A percentile compares a stretch with the other conserved stretches of the same genome.
phyloP scores from a whole-genome alignment of 2,113 vertebrate species.

The Scomber japonicus region DNA sequence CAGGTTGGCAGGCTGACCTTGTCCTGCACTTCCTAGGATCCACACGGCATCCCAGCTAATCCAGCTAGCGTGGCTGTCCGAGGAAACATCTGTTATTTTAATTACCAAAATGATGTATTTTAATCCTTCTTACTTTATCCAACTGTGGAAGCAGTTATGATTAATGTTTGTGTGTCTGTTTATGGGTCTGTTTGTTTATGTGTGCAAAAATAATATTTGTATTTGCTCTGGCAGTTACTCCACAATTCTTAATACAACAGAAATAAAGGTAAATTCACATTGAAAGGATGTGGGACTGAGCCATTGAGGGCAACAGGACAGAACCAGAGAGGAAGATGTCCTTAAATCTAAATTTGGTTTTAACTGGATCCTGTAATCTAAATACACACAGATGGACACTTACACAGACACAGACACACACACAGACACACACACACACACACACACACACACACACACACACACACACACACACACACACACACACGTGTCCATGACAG shows the following conservation, averaged over 20 bases:
- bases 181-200: constrained; percentile 2
- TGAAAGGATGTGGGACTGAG: constrained; percentile 1
- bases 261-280: neutral
- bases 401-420: constrained; percentile 1
- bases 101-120: constrained; percentile 77
- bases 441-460: neutral
- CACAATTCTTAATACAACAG: neutral
- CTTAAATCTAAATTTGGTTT: constrained; percentile 44
- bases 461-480: neutral
- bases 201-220: neutral
- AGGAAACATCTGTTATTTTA: constrained; percentile 76
- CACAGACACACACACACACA: neutral
- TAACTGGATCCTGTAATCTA: constrained; percentile 44
- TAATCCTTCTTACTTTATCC: constrained; percentile 73
- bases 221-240: neutral
- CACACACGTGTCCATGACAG: constrained; percentile 30
- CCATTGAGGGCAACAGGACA: neutral
- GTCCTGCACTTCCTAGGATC: constrained; percentile 70
- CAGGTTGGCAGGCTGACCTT: constrained; percentile 76
- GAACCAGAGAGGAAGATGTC: constrained; percentile 5
- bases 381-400: constrained; percentile 39
- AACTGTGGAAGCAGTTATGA: constrained; percentile 28
- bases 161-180: constrained; percentile 22
- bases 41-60: constrained; percentile 56
- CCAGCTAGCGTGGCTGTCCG: constrained; percentile 63